phyloP scores from a whole-genome alignment of 2,113 vertebrate species.

The Sceloporus undulatus region DNA sequence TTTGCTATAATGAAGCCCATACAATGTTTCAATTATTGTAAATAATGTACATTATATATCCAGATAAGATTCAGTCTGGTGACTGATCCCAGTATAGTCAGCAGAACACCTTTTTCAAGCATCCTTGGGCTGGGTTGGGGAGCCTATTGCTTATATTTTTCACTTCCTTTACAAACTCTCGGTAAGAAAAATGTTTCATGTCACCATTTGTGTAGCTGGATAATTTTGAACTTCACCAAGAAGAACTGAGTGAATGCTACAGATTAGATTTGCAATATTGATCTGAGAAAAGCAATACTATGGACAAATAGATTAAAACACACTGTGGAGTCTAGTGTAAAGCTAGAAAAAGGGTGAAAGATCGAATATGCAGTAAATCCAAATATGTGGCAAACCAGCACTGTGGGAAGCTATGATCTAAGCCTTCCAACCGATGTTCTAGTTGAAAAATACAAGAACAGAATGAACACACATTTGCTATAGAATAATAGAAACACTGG shows the following conservation, averaged over 20 bases:
- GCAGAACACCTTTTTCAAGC: neutral
- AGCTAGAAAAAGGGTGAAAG: constrained; percentile 19
- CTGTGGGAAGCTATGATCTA: constrained; percentile 6
- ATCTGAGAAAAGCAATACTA: constrained; percentile 49
- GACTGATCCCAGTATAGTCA: neutral
- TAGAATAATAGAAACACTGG: neutral
- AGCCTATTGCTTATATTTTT: neutral
- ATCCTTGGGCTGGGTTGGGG: no score
- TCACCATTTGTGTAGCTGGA: constrained; percentile 37
- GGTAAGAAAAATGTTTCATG: constrained; percentile 45
- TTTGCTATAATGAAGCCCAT: constrained; percentile 6
- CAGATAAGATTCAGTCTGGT: neutral
- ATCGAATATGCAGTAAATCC: constrained; percentile 44
- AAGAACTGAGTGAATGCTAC: constrained; percentile 45
- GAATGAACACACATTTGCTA: neutral
- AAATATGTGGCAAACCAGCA: constrained; percentile 37
- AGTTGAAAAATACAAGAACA: neutral
- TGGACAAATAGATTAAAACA: constrained; percentile 42
- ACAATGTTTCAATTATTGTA: neutral
- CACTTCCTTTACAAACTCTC: constrained; percentile 13
- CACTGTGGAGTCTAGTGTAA: constrained; percentile 44
- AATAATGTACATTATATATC: neutral
- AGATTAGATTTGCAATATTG: constrained; percentile 52
- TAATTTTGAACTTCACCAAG: constrained; percentile 32
- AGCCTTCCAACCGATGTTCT: constrained; percentile 2